phyloP scores from a whole-genome alignment of 1,140 invertebrate species.

The Wiebesia pumilae region DNA sequence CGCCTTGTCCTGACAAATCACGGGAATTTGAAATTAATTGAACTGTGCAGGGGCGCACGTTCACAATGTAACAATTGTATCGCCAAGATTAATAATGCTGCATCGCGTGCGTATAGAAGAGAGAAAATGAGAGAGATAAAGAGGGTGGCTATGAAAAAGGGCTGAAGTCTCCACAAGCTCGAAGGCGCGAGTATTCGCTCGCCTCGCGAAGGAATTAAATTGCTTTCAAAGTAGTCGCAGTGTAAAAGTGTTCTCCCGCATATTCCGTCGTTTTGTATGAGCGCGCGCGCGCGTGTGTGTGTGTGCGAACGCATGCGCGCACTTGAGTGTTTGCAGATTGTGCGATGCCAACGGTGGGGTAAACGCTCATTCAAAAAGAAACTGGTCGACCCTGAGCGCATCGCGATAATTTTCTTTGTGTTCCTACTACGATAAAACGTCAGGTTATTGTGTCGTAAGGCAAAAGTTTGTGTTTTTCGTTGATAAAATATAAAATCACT shows the following conservation, averaged over 20 bases:
- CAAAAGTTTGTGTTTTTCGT: neutral
- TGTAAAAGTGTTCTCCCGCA: constrained; percentile 14
- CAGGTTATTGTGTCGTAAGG: neutral
- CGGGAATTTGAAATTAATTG: constrained; percentile 65
- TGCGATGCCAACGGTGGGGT: constrained; percentile 60
- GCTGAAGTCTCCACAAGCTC: neutral
- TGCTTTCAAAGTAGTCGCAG: constrained; percentile 59
- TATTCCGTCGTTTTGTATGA: neutral
- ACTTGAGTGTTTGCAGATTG: neutral
- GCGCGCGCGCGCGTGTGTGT: constrained; percentile 47
- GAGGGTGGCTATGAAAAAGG: constrained; percentile 9
- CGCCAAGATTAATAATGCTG: constrained; percentile 62
- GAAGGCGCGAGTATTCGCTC: constrained; percentile 31
- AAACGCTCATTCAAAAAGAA: constrained; percentile 65
- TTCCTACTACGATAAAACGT: constrained; percentile 12
- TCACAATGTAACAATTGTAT: constrained; percentile 64
- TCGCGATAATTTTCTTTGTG: constrained; percentile 61
- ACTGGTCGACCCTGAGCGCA: constrained; percentile 63
- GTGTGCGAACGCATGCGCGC: too few species aligned
- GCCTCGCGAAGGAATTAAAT: constrained; percentile 60
- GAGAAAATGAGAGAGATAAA: neutral
- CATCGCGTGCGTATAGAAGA: constrained; percentile 27
- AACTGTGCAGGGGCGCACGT: constrained; percentile 50
- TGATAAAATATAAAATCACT: constrained; percentile 24
- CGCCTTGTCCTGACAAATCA: constrained; percentile 48